phyloP scores from a whole-genome alignment of 2,113 vertebrate genomes.

The Rhipidura dahli region DNA sequence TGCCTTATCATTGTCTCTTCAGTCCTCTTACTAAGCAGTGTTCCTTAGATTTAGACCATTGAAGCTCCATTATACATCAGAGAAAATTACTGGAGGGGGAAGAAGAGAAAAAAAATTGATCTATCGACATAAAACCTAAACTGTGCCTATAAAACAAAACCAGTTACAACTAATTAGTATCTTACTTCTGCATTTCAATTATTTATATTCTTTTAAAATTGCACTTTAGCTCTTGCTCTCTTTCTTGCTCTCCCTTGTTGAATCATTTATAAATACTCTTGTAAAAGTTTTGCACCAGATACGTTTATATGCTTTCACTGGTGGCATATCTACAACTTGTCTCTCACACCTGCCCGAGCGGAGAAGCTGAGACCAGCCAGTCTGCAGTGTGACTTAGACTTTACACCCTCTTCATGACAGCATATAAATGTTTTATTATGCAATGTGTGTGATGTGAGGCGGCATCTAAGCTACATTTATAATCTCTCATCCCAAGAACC shows the following conservation, averaged over 20 bases:
- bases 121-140: constrained; percentile 61
- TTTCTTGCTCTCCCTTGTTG: constrained; percentile 35
- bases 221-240: constrained; percentile 74
- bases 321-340: constrained; percentile 55
- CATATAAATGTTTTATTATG: constrained; percentile 71
- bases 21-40: constrained; percentile 56
- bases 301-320: constrained; percentile 53
- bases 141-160: constrained; percentile 71
- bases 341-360: constrained; percentile 22
- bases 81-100: constrained; percentile 53
- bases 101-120: constrained; percentile 63
- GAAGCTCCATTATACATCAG: constrained; percentile 51
- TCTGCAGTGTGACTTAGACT: constrained; percentile 33
- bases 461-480: constrained; percentile 60
- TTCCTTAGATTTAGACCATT: constrained; percentile 61
- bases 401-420: constrained; percentile 45
- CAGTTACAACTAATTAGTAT: constrained; percentile 66
- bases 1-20: constrained; percentile 63
- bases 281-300: constrained; percentile 61
- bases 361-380: constrained; percentile 58
- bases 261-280: constrained; percentile 59
- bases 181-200: constrained; percentile 73
- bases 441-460: constrained; percentile 68
- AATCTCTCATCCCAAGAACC: constrained; percentile 68
- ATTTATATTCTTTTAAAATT: constrained; percentile 81